Base-by-base conservation (phyloP, 2,888 invertebrate species). In the Lithophane leautieri region DNA sequence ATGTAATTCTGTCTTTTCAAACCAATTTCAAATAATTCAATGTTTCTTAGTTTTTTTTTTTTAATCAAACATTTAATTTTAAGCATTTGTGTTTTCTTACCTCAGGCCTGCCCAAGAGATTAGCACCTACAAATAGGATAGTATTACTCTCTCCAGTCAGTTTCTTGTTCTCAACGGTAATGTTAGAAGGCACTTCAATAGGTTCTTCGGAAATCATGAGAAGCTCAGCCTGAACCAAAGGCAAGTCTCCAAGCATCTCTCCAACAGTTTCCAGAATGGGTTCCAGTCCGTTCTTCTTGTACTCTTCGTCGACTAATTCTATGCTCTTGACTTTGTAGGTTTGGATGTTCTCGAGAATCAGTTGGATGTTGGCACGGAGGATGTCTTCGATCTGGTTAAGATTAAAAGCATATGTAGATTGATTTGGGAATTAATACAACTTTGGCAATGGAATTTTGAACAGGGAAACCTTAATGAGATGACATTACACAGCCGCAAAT, bases 311-410 rank as follows among this genome's bases (percentile, higher is more conserved):
- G 83, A 93, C 90, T 78, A 97, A 70, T 92, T 98, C 97, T 42
- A 97, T 94, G 56, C 94, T 93, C 91, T 97, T 97, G 0, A 98
- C 96, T 95, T 97, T 98, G 82, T 97, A 93, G 0, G 95, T 95
- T 73, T 97, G 96, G 1, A 97, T 91, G 90, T 98, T 98, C 92
- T 99, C 99, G 0, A 98, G 91, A 0, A 97, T 97, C 0, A 98
- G 90, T 92, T 98, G 98, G 11, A 98, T 94, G 89, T 97, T 96
- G 1, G 97, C 93, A 42, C 98, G 95, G 0, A 97, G 93, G 0
- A 97, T 96, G 84, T 97, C 97, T 77, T 95, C 93, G n/a, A 95
- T 74, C 96, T 96, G 63, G 8, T 60, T 4, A 34, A 6, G 11
- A 14, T 34, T 25, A 14, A 74, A 54, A 42, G 11, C 6, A 0